A percentile compares a stretch with the other conserved stretches of the same genome.
Conservation (phyloP, 2,113 vertebrate genomes). For the Athene cunicularia region DNA sequence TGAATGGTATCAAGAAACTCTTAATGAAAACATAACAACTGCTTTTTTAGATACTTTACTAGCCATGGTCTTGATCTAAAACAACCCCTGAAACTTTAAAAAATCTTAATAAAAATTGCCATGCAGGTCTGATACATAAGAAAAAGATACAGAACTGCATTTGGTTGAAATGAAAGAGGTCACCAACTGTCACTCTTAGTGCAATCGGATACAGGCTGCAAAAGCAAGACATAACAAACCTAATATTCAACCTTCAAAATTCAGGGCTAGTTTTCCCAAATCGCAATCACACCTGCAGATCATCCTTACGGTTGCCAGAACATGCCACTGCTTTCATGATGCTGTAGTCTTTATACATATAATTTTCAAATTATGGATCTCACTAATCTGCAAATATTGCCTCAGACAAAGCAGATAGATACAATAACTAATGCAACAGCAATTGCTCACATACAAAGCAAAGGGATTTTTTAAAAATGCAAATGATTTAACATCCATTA, state of each 20-base stretch:
- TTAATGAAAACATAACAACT: neutral
- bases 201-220: neutral
- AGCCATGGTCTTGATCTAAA: constrained; percentile 36
- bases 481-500: neutral
- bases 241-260: neutral
- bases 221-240: neutral
- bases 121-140: neutral
- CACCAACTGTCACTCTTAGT: neutral
- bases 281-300: neutral
- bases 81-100: constrained; percentile 13
- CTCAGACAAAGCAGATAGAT: neutral
- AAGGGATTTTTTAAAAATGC: neutral
- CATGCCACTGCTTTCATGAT: neutral
- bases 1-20: neutral
- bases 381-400: neutral
- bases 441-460: neutral
- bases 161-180: neutral
- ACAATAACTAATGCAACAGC: neutral
- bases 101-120: constrained; percentile 38
- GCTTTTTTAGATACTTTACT: constrained; percentile 18
- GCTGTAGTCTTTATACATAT: accelerated
- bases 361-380: neutral
- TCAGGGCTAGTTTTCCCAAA: neutral
- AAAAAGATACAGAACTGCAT: neutral
- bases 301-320: neutral